Percentiles rank a stretch among this genome's conserved stretches.
These are phyloP conservation scores for Silvanus unidentatus DNA, from an alignment of 2,888 invertebrate species.

Conservation along the genomic window DNA sequence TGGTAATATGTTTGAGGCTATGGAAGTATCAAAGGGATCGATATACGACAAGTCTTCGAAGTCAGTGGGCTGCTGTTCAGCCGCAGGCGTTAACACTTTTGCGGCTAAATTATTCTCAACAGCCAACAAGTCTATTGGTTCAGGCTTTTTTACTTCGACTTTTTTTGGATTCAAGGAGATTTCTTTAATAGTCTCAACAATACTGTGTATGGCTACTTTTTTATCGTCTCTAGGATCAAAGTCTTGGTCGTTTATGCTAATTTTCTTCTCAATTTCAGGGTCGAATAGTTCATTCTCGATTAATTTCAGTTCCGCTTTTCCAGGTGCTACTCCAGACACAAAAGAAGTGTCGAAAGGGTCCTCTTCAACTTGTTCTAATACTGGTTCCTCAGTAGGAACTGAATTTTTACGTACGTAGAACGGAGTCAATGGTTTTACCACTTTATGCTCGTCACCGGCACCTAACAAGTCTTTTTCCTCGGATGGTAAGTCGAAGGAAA, in stretches of 20 bases:
- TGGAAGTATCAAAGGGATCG: constrained; percentile 87
- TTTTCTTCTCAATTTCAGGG: constrained; percentile 30
- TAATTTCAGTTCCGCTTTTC: constrained; percentile 53
- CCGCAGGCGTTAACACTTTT: constrained; percentile 64
- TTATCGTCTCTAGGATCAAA: constrained; percentile 51
- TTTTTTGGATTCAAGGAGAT: constrained; percentile 37
- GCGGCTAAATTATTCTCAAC: constrained; percentile 57
- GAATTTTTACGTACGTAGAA: constrained; percentile 66
- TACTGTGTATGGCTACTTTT: constrained; percentile 34
- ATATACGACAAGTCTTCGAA: constrained; percentile 48
- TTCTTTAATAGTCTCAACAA: constrained; percentile 45
- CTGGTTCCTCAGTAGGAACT: constrained; percentile 51
- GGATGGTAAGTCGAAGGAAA: constrained; percentile 56
- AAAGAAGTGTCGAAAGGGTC: constrained; percentile 67
- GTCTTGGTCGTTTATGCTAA: constrained; percentile 62
- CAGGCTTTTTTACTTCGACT: constrained; percentile 11
- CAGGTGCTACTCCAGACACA: constrained; percentile 50
- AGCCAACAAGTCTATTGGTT: constrained; percentile 44
- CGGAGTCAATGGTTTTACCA: constrained; percentile 71
- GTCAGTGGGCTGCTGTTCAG: constrained; percentile 27
- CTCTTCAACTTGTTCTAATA: constrained; percentile 46
- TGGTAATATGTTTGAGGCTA: constrained; percentile 68
- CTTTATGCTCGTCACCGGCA: constrained; percentile 40
- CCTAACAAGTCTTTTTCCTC: constrained; percentile 52
- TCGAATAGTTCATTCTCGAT: constrained; percentile 52